Percentiles rank a stretch among this genome's conserved stretches.
These are phyloP conservation scores for Doryteuthis pealeii DNA, from an alignment of 1,140 invertebrate genomes.

Conservation along the genomic window DNA sequence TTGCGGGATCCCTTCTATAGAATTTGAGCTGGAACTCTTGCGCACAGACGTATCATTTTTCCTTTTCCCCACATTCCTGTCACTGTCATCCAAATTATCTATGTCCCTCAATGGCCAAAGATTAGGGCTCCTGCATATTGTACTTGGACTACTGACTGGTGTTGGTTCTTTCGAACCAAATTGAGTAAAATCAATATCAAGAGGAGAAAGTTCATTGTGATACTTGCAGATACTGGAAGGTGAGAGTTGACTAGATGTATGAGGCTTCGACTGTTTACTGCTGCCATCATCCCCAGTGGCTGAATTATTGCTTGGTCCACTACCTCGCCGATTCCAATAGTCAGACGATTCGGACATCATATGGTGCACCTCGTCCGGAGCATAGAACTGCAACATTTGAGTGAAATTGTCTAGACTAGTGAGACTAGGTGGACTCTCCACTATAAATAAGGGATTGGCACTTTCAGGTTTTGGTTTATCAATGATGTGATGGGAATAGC, in stretches of 20 bases:
- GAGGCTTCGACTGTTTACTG: not conserved
- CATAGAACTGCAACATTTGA: constrained; percentile 12
- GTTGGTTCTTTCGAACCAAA: not conserved
- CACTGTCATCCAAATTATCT: not conserved
- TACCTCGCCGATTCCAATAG: not conserved
- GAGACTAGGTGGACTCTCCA: not conserved
- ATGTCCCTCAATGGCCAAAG: not conserved
- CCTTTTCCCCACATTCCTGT: not conserved
- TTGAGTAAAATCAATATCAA: not conserved
- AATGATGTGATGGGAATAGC: not conserved
- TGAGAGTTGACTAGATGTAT: not conserved
- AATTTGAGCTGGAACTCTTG: not conserved
- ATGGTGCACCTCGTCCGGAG: not conserved
- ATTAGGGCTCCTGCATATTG: not conserved
- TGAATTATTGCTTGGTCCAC: not conserved
- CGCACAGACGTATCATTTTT: not conserved
- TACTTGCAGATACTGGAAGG: no score
- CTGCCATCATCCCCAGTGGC: not conserved
- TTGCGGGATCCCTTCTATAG: not conserved
- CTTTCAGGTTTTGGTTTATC: not conserved
- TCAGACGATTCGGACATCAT: constrained; percentile 9
- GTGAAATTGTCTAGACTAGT: not conserved
- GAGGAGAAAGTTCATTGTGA: not conserved
- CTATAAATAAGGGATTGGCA: not conserved
- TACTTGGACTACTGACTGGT: not conserved